A percentile compares a stretch with the other conserved stretches of the same genome.
Evolutionary conservation across 1,140 invertebrate genomes (phyloP).

Genomic region (Dufourea novaeangliae): DNA sequence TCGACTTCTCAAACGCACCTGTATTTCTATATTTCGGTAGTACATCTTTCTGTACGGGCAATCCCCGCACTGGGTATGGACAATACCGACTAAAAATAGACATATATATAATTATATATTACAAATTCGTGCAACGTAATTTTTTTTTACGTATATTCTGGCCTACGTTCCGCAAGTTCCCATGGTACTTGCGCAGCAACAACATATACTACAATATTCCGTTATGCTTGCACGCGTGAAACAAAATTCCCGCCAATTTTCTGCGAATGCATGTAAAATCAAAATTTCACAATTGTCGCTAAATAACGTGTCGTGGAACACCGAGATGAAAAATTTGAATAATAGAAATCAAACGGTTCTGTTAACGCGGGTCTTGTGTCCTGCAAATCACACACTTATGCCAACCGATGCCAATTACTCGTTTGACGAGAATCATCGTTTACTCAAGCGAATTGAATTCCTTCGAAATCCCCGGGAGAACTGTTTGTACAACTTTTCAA

Average conservation of each 20-base stretch:
- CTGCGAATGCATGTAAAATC: neutral
- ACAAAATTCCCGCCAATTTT: neutral
- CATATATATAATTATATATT: neutral
- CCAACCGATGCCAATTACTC: neutral
- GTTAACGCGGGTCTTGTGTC: too few species aligned
- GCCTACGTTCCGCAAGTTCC: conserved; percentile 9
- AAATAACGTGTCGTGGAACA: neutral
- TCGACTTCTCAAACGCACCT: neutral
- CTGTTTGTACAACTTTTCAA: neutral
- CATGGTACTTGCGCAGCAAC: neutral
- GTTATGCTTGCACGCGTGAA: neutral
- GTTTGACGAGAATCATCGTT: conserved; percentile 3
- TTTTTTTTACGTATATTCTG: neutral
- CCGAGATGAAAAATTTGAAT: too few species aligned
- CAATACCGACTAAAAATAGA: neutral
- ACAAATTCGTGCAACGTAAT: neutral
- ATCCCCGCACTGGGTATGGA: neutral
- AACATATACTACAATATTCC: neutral
- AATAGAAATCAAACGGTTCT: too few species aligned
- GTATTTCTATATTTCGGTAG: neutral
- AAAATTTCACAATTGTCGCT: neutral
- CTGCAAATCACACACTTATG: neutral
- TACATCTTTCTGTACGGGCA: neutral
- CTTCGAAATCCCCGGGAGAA: neutral
- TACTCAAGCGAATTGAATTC: neutral